Evolutionary conservation across 2,888 invertebrate genomes (phyloP).

Genomic region (Drosophila maculinotata): DNA sequence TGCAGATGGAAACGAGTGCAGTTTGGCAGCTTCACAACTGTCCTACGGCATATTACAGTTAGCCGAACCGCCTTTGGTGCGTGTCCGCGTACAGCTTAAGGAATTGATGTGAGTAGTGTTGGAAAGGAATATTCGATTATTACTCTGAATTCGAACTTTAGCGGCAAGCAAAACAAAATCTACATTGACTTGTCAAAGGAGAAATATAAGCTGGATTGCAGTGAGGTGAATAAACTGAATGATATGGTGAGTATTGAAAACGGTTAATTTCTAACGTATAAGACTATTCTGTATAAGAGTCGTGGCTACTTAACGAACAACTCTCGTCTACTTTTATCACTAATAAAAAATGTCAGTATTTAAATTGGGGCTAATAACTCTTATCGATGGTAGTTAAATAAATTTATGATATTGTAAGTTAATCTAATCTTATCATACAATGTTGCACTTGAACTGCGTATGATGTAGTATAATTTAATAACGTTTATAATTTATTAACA

Average conservation of each 20-base stretch:
- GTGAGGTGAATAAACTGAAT: slow-evolving; percentile 76
- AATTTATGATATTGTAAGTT: slow-evolving; percentile 14
- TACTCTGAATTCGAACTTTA: slow-evolving; percentile 36
- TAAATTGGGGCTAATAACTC: slow-evolving; percentile 21
- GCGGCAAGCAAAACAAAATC: slow-evolving; percentile 84
- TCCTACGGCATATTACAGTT: slow-evolving; percentile 79
- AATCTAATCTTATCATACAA: slow-evolving; percentile 7
- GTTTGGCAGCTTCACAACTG: slow-evolving; percentile 74
- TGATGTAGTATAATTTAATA: background rate
- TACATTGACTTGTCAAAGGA: slow-evolving; percentile 83
- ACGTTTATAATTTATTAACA: too few relatives aligned
- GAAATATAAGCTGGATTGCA: slow-evolving; percentile 82
- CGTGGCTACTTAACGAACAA: too few relatives aligned
- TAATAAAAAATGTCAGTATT: slow-evolving; percentile 16
- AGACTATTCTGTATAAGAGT: background rate
- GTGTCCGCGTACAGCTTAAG: slow-evolving; percentile 78
- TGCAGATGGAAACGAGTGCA: slow-evolving; percentile 31
- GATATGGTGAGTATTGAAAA: slow-evolving; percentile 80
- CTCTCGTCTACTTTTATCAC: background rate
- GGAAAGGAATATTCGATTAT: background rate
- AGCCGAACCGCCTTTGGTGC: slow-evolving; percentile 78
- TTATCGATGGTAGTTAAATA: slow-evolving; percentile 26
- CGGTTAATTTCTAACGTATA: too few relatives aligned
- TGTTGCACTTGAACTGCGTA: background rate
- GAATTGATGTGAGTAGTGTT: slow-evolving; percentile 78